Conservation (phyloP, 1,140 invertebrate genomes). For the Drosophila bocqueti region DNA sequence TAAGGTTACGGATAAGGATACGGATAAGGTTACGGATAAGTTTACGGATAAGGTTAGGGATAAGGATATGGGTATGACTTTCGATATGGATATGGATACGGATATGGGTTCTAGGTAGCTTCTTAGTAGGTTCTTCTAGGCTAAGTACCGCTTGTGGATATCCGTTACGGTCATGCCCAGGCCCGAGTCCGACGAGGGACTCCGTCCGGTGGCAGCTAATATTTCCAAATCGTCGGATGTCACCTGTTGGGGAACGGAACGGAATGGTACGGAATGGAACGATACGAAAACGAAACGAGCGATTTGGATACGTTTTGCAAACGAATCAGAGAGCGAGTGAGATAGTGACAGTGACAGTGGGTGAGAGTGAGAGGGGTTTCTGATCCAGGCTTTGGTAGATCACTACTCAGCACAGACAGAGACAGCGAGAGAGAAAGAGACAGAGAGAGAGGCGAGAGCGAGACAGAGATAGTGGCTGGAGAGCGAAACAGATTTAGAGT, state of each 20-base stretch:
- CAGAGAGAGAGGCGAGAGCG: slow-evolving; percentile 17
- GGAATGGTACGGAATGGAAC: slow-evolving; percentile 57
- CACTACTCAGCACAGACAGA: slow-evolving; percentile 39
- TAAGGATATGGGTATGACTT: background rate
- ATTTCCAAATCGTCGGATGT: slow-evolving; percentile 85
- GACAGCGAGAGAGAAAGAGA: slow-evolving; percentile 23
- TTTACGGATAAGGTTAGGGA: too few relatives aligned
- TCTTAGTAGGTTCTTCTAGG: slow-evolving; percentile 10
- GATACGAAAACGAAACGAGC: slow-evolving; percentile 60
- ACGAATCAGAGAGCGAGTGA: slow-evolving; percentile 62
- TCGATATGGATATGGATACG: background rate
- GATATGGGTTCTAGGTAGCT: background rate
- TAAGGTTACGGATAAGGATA: too few relatives aligned
- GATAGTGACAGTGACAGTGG: slow-evolving; percentile 13
- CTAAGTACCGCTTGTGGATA: slow-evolving; percentile 83
- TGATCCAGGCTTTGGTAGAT: slow-evolving; percentile 31
- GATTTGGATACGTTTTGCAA: slow-evolving; percentile 55
- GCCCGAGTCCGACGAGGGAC: slow-evolving; percentile 83
- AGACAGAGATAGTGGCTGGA: slow-evolving; percentile 28
- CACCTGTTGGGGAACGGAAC: slow-evolving; percentile 77
- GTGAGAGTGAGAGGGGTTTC: slow-evolving; percentile 21
- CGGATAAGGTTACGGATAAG: too few relatives aligned
- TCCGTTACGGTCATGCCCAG: slow-evolving; percentile 83
- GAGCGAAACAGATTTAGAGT: slow-evolving; percentile 28
- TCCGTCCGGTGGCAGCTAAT: slow-evolving; percentile 81